phyloP scores from a whole-genome alignment of 2,888 invertebrate species.

The Cantharis flavilabris region DNA sequence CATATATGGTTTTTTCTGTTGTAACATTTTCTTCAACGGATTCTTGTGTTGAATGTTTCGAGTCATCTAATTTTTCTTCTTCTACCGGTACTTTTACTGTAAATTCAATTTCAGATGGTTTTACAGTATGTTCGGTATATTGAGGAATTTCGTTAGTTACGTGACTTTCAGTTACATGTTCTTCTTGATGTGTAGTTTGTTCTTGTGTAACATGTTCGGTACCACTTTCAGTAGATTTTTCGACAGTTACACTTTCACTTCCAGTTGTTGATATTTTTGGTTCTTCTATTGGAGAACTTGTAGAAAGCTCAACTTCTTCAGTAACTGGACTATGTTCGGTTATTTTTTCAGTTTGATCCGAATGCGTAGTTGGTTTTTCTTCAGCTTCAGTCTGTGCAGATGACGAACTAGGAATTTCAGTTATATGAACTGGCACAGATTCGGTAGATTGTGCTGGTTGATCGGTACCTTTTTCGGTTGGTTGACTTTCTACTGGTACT shows the following conservation, averaged over 20 bases:
- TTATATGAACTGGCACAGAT: conserved; percentile 4
- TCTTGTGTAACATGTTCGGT: background rate
- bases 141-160: background rate
- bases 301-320: background rate
- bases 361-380: conserved; percentile 5
- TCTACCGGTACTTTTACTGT: conserved; percentile 5
- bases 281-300: background rate
- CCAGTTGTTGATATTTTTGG: background rate
- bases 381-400: background rate
- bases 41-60: background rate
- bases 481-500: conserved; percentile 12
- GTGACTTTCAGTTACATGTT: background rate
- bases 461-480: background rate
- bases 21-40: background rate
- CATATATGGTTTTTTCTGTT: background rate
- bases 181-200: background rate
- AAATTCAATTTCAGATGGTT: conserved; percentile 10
- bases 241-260: background rate
- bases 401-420: background rate
- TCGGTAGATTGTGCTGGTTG: conserved; percentile 3
- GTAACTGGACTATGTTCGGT: conserved; percentile 8
- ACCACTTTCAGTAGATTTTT: background rate
- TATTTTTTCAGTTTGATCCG: conserved; percentile 15
- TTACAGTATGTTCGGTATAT: background rate
- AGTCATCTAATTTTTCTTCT: conserved; percentile 4